Conservation (phyloP, 2,888 invertebrate genomes). For the Caradrina kadenii region DNA sequence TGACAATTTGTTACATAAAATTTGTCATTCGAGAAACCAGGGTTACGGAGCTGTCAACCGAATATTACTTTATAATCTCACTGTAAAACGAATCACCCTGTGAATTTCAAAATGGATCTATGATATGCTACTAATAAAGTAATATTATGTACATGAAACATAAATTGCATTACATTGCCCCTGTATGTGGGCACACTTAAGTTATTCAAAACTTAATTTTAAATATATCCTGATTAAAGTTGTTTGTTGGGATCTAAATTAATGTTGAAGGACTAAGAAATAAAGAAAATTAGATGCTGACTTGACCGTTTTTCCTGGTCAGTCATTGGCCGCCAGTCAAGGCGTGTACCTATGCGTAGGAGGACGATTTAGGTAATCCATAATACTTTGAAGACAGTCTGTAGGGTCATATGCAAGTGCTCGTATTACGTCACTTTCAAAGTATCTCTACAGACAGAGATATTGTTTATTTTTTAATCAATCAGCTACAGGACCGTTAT, state of each 20-base stretch:
- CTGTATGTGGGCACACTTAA: slow-evolving; percentile 41
- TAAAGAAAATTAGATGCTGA: slow-evolving; percentile 2
- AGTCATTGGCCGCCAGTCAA: slow-evolving; percentile 1
- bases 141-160: slow-evolving; percentile 63
- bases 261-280: slow-evolving; percentile 19
- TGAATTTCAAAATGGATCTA: slow-evolving; percentile 74
- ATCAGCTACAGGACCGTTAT: not conserved
- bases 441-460: not conserved
- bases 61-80: slow-evolving; percentile 73
- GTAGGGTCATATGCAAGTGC: not conserved
- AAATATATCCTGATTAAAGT: slow-evolving; percentile 37
- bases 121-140: slow-evolving; percentile 64
- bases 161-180: slow-evolving; percentile 54
- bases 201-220: slow-evolving; percentile 44
- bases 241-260: slow-evolving; percentile 19
- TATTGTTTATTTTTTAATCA: slow-evolving; percentile 1
- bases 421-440: not conserved
- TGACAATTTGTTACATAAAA: not conserved
- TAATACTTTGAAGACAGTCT: slow-evolving; percentile 10
- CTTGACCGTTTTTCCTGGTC: slow-evolving; percentile 2
- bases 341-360: not conserved
- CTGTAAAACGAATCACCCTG: slow-evolving; percentile 77
- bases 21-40: not conserved
- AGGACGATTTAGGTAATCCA: slow-evolving; percentile 2
- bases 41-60: slow-evolving; percentile 40